Percentiles rank a stretch among this genome's conserved stretches.
These are phyloP conservation scores for Apeltes quadracus DNA, from an alignment of 2,113 vertebrate genomes.

Conservation along the genomic window DNA sequence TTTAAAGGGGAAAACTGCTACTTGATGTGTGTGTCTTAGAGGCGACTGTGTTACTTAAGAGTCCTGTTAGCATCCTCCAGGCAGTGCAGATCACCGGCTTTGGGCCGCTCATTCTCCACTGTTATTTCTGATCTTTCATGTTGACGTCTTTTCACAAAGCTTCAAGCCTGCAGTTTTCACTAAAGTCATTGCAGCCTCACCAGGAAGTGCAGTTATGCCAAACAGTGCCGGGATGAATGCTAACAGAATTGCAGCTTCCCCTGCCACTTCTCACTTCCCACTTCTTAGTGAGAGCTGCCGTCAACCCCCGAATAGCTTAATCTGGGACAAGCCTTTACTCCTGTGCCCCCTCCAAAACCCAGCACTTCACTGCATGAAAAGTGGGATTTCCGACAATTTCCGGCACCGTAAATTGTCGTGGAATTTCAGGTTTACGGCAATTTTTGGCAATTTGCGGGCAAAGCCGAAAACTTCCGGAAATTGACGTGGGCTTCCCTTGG, in stretches of 20 bases:
- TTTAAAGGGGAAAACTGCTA: slow-evolving; percentile 1
- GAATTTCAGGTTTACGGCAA: no score
- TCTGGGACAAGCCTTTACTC: slow-evolving; percentile 40
- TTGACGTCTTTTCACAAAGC: slow-evolving; percentile 45
- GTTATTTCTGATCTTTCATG: no score
- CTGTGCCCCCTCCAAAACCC: not conserved
- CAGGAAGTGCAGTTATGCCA: slow-evolving; percentile 43
- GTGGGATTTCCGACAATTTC: no score
- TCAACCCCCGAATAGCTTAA: slow-evolving; percentile 25
- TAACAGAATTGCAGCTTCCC: slow-evolving; percentile 30
- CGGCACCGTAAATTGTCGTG: no score
- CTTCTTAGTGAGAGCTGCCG: slow-evolving; percentile 9
- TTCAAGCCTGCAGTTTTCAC: slow-evolving; percentile 42
- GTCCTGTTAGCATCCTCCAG: slow-evolving; percentile 30
- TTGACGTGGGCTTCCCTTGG: no score
- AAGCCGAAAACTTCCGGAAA: no score
- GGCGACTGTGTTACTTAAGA: slow-evolving; percentile 29
- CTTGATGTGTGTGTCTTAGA: slow-evolving; percentile 13
- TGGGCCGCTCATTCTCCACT: slow-evolving; percentile 28
- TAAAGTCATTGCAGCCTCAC: slow-evolving; percentile 48
- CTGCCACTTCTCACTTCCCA: slow-evolving; percentile 17
- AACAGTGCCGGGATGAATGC: slow-evolving; percentile 32
- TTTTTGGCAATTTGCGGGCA: no score
- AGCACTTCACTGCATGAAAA: slow-evolving; percentile 7
- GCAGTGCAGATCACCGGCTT: slow-evolving; percentile 14